Evolutionary conservation across 2,113 vertebrate species (phyloP).

Genomic region (Synodontis membranacea): DNA sequence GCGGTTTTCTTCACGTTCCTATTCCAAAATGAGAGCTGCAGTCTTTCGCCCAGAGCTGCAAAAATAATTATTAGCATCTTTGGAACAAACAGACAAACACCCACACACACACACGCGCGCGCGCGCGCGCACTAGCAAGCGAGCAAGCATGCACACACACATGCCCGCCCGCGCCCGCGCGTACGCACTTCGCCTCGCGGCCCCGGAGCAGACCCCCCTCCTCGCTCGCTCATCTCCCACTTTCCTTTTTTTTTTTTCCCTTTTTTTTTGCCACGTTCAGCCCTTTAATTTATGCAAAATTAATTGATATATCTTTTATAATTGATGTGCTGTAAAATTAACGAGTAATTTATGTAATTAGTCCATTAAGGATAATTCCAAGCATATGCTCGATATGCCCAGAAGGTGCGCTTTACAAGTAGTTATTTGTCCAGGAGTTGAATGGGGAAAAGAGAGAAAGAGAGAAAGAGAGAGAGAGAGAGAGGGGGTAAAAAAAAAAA

Average conservation of each 20-base stretch:
- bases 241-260: conserved; percentile 74
- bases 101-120: conserved; percentile 41
- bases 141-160: too few species aligned
- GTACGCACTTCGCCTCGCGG: conserved; percentile 59
- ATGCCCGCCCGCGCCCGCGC: not conserved
- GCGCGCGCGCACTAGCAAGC: conserved; percentile 31
- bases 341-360: conserved; percentile 99
- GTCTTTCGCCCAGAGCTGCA: conserved; percentile 96
- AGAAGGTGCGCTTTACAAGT: conserved; percentile 99
- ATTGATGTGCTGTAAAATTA: conserved; percentile 99
- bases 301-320: conserved; percentile 99
- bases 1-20: conserved; percentile 81
- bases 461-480: conserved; percentile 14
- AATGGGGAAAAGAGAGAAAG: conserved; percentile 67
- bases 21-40: conserved; percentile 77
- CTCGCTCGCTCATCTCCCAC: conserved; percentile 84
- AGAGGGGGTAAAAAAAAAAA: conserved; percentile 68
- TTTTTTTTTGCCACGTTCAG: conserved; percentile 79
- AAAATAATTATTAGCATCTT: conserved; percentile 98
- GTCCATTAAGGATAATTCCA: conserved; percentile 99
- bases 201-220: conserved; percentile 76
- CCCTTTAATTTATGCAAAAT: conserved; percentile 99
- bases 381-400: conserved; percentile 99
- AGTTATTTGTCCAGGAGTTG: conserved; percentile 99
- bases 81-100: conserved; percentile 92